These are phyloP conservation scores for Chrysaora quinquecirrha DNA, from an alignment of 30 jellyfish, hydroid and myxozoan genomes.

Conservation along the genomic window DNA sequence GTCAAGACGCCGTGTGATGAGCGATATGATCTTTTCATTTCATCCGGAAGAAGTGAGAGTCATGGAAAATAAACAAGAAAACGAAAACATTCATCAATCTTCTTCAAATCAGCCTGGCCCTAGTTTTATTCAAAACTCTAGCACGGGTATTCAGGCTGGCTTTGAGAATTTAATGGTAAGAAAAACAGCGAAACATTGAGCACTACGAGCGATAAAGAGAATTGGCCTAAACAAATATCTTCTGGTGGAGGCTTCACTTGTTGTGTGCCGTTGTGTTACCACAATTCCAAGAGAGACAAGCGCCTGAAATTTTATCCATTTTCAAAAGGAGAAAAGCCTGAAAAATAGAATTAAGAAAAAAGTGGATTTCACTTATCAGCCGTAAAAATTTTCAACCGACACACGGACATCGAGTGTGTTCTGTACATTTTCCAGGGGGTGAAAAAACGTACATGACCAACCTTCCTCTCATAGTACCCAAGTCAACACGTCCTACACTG, in stretches of 20 bases:
- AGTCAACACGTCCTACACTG: background rate
- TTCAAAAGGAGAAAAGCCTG: conserved; percentile 6
- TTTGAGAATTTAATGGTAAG: too few relatives aligned
- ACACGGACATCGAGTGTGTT: conserved; percentile 9
- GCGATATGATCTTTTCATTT: too few relatives aligned
- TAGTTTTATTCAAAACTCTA: too few relatives aligned
- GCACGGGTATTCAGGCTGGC: too few relatives aligned
- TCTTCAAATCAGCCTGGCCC: too few relatives aligned
- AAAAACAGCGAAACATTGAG: too few relatives aligned
- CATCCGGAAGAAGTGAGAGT: too few relatives aligned
- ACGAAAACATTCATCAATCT: too few relatives aligned
- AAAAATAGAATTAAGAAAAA: conserved; percentile 15
- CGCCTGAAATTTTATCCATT: background rate
- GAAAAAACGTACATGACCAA: conserved; percentile 8
- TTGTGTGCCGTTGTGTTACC: conserved; percentile 36
- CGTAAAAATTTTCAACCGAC: conserved; percentile 20
- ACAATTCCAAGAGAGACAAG: conserved; percentile 12
- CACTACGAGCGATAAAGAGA: too few relatives aligned
- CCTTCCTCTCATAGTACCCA: conserved; percentile 36
- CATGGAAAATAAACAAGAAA: too few relatives aligned
- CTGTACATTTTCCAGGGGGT: conserved; percentile 27
- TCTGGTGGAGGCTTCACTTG: conserved; percentile 29
- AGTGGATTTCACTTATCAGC: conserved; percentile 42
- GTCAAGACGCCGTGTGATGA: too few relatives aligned
- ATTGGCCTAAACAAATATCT: background rate